Evolutionary conservation across 2,888 invertebrate species (phyloP).

Genomic region (Trypoxylon attenuatum): DNA sequence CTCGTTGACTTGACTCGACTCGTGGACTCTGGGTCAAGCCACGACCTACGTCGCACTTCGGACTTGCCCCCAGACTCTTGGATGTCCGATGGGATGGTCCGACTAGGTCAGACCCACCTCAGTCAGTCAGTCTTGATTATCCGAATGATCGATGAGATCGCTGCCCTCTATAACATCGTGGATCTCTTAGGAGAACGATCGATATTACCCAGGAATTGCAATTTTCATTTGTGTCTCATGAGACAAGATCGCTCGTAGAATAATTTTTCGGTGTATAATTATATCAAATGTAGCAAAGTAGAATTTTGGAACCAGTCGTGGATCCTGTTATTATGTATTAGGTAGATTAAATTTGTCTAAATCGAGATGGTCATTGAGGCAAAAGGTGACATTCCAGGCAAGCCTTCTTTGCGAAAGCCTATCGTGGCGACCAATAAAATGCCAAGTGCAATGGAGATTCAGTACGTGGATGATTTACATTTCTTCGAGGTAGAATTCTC

Average conservation of each 20-base stretch:
- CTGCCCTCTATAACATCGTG: too few species aligned
- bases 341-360: slow-evolving; percentile 8
- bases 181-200: too few species aligned
- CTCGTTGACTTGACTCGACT: too few species aligned
- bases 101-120: slow-evolving; percentile 32
- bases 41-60: slow-evolving; percentile 63
- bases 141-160: neutral
- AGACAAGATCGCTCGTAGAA: too few species aligned
- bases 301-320: too few species aligned
- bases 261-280: too few species aligned
- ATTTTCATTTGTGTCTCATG: too few species aligned
- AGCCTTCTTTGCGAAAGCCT: slow-evolving; percentile 23
- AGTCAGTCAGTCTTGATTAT: neutral
- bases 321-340: too few species aligned
- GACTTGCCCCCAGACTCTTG: slow-evolving; percentile 24
- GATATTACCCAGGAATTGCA: too few species aligned
- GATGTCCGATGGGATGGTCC: neutral
- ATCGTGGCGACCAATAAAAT: slow-evolving; percentile 28
- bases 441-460: slow-evolving; percentile 16
- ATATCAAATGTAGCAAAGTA: too few species aligned
- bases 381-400: slow-evolving; percentile 45
- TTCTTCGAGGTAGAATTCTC: too few species aligned
- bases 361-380: slow-evolving; percentile 26
- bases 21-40: slow-evolving; percentile 66
- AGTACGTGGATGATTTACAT: too few species aligned